A percentile compares a stretch with the other conserved stretches of the same genome.
These are phyloP conservation scores for Pristionchus mayeri DNA, from an alignment of 2,888 invertebrate genomes.

Conservation along the genomic window DNA sequence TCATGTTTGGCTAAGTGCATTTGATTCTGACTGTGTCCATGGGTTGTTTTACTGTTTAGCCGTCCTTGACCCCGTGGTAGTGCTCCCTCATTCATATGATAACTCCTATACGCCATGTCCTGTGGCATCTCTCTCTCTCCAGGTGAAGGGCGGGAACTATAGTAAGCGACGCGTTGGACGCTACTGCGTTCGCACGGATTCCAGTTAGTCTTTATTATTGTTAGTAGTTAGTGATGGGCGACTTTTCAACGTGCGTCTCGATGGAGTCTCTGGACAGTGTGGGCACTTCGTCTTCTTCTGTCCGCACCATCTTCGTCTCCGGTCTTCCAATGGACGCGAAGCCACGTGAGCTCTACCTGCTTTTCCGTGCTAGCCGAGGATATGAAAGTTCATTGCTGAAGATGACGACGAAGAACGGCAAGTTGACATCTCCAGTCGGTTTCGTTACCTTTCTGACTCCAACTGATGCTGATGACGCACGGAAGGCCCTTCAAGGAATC, in stretches of 20 bases:
- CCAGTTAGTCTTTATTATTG: conserved; percentile 41
- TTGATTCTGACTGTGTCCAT: not conserved
- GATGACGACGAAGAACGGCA: conserved; percentile 99
- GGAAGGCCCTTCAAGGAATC: conserved; percentile 99
- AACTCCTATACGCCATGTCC: conserved; percentile 35
- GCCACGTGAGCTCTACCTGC: conserved; percentile 96
- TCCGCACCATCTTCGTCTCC: conserved; percentile 98
- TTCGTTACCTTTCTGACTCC: conserved; percentile 99
- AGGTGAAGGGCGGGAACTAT: conserved; percentile 43
- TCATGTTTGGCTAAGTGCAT: too few relatives aligned
- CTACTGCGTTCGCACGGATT: not conserved
- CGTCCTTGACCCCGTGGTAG: conserved; percentile 22
- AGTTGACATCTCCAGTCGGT: conserved; percentile 96
- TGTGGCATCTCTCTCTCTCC: conserved; percentile 44
- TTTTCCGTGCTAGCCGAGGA: conserved; percentile 98
- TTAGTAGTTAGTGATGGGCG: conserved; percentile 40
- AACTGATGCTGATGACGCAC: conserved; percentile 97
- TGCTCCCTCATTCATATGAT: too few relatives aligned
- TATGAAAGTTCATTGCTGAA: conserved; percentile 98
- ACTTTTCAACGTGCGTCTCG: conserved; percentile 67
- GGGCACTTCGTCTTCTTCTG: conserved; percentile 77
- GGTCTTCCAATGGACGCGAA: conserved; percentile 99
- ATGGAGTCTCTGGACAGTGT: conserved; percentile 73
- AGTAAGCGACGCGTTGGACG: conserved; percentile 33
- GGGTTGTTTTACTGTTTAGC: conserved; percentile 14